Evolutionary conservation across 2,797 vertebrate genomes (phyloP), one percentile per base, ranked within the genome.

Genomic region (Parambassis ranga): DNA sequence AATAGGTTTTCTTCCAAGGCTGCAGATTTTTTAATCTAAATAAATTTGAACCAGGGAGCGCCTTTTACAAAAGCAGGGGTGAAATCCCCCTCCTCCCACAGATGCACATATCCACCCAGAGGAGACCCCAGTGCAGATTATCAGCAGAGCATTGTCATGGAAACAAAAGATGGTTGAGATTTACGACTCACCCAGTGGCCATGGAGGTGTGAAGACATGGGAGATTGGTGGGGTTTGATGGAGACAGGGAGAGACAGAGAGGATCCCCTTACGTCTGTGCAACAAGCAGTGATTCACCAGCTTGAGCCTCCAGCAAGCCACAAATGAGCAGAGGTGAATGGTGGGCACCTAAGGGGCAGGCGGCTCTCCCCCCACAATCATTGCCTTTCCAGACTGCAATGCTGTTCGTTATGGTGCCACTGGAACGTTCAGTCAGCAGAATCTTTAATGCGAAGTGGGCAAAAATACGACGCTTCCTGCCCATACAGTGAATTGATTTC

Each of bases 111-210:
- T 71, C 47, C 51, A 64, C 41, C 66, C 66, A 44, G 43, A 75
- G 60, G 75, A 79, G 71, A 84, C 71, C 82, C 75, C 60, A 30
- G 51, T 1, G 26, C 56, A 76, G 72, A 81, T 81, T 63, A 81
- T 76, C 77, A 81, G 85, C 71, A 79, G 80, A 83, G 78, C 63
- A 92, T 91, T 75, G 91, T 87, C 90, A 91, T 90, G 87, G 89
- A 90, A 91, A 92, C 86, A 89, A 88, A 83, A 83, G 69, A 77
- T 52, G 79, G 77, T 70, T 53, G 67, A 79, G 75, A 87, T 84
- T 69, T 84, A 81, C 26, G 41, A 71, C 55, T 68, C 35, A 11
- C 51, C 76, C 70, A 33, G 27, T 50, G 41, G 72, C 51, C 62
- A 48, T 31, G 24, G 58, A 71, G 69, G 66, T 78, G 70, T 65